These are phyloP conservation scores for Arnoldichthys spilopterus DNA, from an alignment of 2,797 vertebrate species.

Conservation along the genomic window DNA sequence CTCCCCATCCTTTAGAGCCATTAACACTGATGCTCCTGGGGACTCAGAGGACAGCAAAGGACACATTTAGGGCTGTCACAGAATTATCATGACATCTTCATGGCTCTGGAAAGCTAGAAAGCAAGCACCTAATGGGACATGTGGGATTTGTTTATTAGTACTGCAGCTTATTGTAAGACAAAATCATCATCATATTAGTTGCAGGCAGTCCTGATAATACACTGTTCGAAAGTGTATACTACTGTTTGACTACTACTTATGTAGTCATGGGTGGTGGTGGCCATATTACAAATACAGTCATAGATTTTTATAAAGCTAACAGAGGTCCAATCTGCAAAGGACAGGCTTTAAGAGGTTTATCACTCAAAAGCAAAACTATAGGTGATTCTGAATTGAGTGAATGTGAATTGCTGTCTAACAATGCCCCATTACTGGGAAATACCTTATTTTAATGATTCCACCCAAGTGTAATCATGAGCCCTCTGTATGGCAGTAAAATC, in stretches of 20 bases:
- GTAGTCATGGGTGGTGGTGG: too few species aligned
- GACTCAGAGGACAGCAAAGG: conserved; percentile 17
- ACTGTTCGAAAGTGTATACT: not conserved
- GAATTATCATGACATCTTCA: conserved; percentile 34
- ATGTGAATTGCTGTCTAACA: not conserved
- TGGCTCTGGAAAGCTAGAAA: conserved; percentile 3
- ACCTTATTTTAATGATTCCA: not conserved
- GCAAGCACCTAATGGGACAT: not conserved
- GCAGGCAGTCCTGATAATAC: not conserved
- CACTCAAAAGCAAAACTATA: not conserved
- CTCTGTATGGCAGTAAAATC: not conserved
- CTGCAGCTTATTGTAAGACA: conserved; percentile 7
- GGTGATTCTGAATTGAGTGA: not conserved
- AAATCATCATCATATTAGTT: not conserved
- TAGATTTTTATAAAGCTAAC: not conserved
- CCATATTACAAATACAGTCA: not conserved
- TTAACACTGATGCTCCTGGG: conserved; percentile 37
- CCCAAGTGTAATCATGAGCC: not conserved
- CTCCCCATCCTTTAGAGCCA: conserved; percentile 30
- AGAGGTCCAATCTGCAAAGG: too few species aligned
- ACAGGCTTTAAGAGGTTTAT: too few species aligned
- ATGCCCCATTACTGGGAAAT: not conserved
- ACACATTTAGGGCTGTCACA: conserved; percentile 39
- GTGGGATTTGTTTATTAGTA: not conserved
- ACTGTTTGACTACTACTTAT: not conserved